Evolutionary conservation across 1,140 invertebrate species (phyloP).

Genomic region (Bradysia coprophila): DNA sequence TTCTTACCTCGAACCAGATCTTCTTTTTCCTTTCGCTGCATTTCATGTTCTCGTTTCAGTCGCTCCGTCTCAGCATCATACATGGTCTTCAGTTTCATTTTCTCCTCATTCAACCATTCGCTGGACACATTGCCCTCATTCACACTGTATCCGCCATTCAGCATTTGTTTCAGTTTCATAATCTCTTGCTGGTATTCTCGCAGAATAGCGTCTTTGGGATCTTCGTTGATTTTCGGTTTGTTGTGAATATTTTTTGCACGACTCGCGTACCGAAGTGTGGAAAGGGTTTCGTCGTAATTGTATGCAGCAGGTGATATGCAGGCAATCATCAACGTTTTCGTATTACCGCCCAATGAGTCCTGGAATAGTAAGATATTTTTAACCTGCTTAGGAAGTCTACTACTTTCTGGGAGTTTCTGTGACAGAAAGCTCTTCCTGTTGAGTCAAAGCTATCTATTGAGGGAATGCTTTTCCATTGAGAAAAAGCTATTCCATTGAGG

Average conservation of each 20-base stretch:
- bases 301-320: slow-evolving; percentile 77
- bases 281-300: slow-evolving; percentile 82
- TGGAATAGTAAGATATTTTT: no score
- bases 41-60: slow-evolving; percentile 24
- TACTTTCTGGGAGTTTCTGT: no score
- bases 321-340: slow-evolving; percentile 87
- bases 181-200: slow-evolving; percentile 70
- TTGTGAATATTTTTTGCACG: slow-evolving; percentile 89
- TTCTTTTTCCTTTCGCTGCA: slow-evolving; percentile 26
- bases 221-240: slow-evolving; percentile 80
- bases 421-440: no score
- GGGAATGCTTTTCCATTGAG: no score
- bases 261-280: slow-evolving; percentile 74
- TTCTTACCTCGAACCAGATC: slow-evolving; percentile 16
- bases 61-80: slow-evolving; percentile 28
- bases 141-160: neutral
- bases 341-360: slow-evolving; percentile 89
- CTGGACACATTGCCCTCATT: neutral
- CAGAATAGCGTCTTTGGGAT: slow-evolving; percentile 81
- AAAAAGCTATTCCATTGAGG: no score
- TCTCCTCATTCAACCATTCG: neutral
- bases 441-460: no score
- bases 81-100: slow-evolving; percentile 13
- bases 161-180: neutral
- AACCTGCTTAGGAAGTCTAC: no score